Evolutionary conservation across 2,113 vertebrate species (phyloP).

Genomic region (Sphyrna mokarran): DNA sequence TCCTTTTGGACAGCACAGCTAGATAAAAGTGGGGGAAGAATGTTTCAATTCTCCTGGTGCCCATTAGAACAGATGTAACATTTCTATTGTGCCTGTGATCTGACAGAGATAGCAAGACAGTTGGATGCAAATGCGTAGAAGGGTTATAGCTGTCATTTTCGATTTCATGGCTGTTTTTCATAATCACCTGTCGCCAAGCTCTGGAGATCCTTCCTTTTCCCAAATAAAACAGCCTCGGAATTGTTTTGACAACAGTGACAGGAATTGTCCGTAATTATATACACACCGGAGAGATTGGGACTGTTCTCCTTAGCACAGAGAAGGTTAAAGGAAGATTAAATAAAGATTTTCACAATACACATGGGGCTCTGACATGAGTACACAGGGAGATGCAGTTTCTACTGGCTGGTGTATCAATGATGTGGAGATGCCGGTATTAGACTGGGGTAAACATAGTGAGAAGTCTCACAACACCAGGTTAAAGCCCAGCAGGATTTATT

Average conservation of each 20-base stretch:
- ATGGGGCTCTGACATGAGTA: neutral
- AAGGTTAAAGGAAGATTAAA: neutral
- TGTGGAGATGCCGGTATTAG: too few relatives aligned
- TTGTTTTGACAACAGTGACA: slow-evolving; percentile 21
- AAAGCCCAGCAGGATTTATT: too few relatives aligned
- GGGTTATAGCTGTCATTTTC: neutral
- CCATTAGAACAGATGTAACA: neutral
- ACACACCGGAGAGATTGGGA: neutral
- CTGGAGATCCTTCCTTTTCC: neutral
- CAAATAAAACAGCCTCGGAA: neutral
- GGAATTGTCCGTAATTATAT: neutral
- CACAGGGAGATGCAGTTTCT: neutral
- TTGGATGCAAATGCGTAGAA: neutral
- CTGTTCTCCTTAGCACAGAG: neutral
- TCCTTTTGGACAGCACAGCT: neutral
- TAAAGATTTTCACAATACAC: neutral
- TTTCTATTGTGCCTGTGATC: neutral
- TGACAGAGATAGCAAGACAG: too few relatives aligned
- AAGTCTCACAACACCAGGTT: too few relatives aligned
- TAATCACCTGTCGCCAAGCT: neutral
- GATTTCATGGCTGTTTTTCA: neutral
- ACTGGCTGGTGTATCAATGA: neutral
- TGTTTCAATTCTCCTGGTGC: neutral
- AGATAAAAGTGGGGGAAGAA: neutral
- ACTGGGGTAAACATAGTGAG: too few relatives aligned